Evolutionary conservation across 2,888 invertebrate species (phyloP), one percentile per base, ranked within the genome.

Genomic region (Nomada ferruginata): DNA sequence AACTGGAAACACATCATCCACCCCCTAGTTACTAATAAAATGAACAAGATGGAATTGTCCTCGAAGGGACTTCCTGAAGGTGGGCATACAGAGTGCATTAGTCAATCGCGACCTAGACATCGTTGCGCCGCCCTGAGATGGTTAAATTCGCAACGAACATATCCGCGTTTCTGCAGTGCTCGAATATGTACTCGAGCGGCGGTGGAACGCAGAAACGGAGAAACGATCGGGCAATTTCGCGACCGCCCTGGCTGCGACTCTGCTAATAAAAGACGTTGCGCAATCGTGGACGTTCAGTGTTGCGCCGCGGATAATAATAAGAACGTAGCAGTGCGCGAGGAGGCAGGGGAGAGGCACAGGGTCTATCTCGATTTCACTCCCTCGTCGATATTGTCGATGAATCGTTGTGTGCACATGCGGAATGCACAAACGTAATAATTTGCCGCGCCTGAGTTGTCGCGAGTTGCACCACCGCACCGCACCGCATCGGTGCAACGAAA

Each of bases 181-280:
- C 84, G 85, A 85, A 87, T 86, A 87, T 88, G 71, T 53, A 64
- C 55, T 18, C 44, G 64, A 65, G 57, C 68, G 50, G 15, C 42
- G 23, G n/a, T 47, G 76, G 71, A 74, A 63, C 55, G 71, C 20
- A 36, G 50, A 57, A 80, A 69, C 83, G 78, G 76, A 80, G 72
- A 61, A 86, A 84, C 84, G 84, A 84, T 83, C 79, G 74, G 59
- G 66, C 72, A 87, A 87, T 84, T 87, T 86, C 85, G 85, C 87
- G 86, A 86, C 84, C 83, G 87, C 72, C 84, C 80, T 68, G 81
- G 68, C 77, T 72, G 65, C 76, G 80, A 84, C 83, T 82, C 85
- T 77, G 84, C 90, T 90, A 90, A 91, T 91, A 91, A 91, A 91
- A 91, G 90, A 90, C 84, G 86, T 91, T 91, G 90, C 90, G 87